Evolutionary conservation across 2,797 vertebrate species (phyloP), one percentile per base, ranked within the genome.

Genomic region (Gorsachius magnificus): DNA sequence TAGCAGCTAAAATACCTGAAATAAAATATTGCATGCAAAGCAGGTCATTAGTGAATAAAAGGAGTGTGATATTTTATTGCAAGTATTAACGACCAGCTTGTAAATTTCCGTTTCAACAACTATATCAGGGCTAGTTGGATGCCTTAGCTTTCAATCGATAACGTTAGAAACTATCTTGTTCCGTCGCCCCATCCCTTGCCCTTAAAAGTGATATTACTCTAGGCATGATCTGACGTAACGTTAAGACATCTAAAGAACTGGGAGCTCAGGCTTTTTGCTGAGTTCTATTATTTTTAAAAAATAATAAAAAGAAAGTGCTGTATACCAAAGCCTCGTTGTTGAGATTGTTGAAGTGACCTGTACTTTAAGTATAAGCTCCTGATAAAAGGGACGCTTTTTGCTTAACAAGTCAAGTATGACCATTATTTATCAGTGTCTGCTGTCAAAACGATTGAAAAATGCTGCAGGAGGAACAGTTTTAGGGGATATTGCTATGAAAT

Each of bases 401-500:
- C 94, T 95, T 94, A 89, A 95, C 87, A 86, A 90, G 96, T 96
- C 96, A 97, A 97, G 93, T 96, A 95, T 97, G 97, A 93, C 86
- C 97, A 97, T 96, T 97, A 95, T 97, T 97, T 97, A 96, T 97
- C 96, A 96, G 94, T 78, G 96, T 96, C 96, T 97, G 96, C 96
- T 97, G 96, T 97, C 97, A 95, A 93, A 97, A 95, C 48, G 46
- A 84, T 87, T 93, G 83, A 97, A 96, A 97, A 97, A 96, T 94
- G 96, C 95, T 93, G 96, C 96, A 93, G 96, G 93, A 96, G 83
- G 81, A 90, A 89, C 86, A 87, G 11, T 48, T 72, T 56, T 51
- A 87, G 92, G 92, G 91, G 93, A 95, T 89, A 92, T 95, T 96
- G 94, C 90, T 97, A 38, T 95, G 94, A 96, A 94, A 91, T 97